Evolutionary conservation across 2,888 invertebrate genomes (phyloP).

Genomic region (Lathronympha strigana): DNA sequence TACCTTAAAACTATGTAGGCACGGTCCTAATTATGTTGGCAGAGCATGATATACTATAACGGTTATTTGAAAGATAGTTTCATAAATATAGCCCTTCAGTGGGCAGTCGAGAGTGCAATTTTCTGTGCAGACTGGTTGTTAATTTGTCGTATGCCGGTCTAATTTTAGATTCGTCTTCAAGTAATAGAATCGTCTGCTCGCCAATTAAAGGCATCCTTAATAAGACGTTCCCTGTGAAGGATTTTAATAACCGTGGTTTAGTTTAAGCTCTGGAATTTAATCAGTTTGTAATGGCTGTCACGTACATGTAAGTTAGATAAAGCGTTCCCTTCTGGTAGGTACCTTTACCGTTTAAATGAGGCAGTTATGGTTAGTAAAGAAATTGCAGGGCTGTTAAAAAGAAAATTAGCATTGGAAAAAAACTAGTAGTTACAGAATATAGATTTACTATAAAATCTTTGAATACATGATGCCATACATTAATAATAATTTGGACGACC

Average conservation of each 20-base stretch:
- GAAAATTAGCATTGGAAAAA: no score
- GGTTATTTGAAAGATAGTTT: slow-evolving; percentile 17
- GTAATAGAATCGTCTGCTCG: slow-evolving; percentile 19
- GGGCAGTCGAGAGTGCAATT: slow-evolving; percentile 3
- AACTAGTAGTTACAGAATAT: no score
- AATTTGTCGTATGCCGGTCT: slow-evolving; percentile 33
- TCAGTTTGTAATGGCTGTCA: slow-evolving; percentile 8
- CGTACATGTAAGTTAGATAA: background rate
- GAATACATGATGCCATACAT: no score
- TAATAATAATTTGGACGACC: no score
- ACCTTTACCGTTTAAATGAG: background rate
- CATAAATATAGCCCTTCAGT: slow-evolving; percentile 30
- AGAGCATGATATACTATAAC: slow-evolving; percentile 18
- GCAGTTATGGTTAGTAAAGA: no score
- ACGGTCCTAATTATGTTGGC: background rate
- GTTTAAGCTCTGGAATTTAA: slow-evolving; percentile 27
- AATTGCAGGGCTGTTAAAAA: no score
- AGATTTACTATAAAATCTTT: no score
- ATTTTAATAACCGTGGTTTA: slow-evolving; percentile 37
- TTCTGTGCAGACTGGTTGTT: slow-evolving; percentile 15
- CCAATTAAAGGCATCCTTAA: slow-evolving; percentile 33
- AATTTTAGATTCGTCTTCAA: slow-evolving; percentile 35
- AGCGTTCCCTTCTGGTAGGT: no score
- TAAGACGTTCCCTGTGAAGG: slow-evolving; percentile 27
- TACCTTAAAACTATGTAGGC: background rate